Conservation (phyloP, 2,888 invertebrate species). For the Therioaphis trifolii region DNA sequence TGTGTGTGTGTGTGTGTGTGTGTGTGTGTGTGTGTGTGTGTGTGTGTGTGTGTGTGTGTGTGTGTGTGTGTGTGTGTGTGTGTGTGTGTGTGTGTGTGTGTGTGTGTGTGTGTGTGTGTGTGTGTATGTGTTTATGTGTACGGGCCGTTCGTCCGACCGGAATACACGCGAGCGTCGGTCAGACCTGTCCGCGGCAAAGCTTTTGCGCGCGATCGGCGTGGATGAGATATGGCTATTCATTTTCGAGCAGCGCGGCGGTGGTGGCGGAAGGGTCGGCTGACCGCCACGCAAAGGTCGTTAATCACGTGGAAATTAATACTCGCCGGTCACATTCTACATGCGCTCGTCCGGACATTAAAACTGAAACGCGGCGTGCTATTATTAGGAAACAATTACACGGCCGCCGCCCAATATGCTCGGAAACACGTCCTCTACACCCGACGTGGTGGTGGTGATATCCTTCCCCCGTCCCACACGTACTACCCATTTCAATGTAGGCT, state of each 20-base stretch:
- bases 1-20: not conserved
- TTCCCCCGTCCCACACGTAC: not conserved
- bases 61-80: not conserved
- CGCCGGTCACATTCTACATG: slow-evolving; percentile 32
- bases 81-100: no score
- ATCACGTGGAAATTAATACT: slow-evolving; percentile 60
- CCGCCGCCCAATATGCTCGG: not conserved
- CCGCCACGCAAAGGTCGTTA: slow-evolving; percentile 53
- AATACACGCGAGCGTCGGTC: not conserved
- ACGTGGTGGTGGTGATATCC: not conserved
- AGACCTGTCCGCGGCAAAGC: slow-evolving; percentile 49
- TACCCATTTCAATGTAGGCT: no score
- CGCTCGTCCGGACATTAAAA: slow-evolving; percentile 37
- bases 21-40: not conserved
- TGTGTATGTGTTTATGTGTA: no score
- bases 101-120: no score
- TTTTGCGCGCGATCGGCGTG: slow-evolving; percentile 7
- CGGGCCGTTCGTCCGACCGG: not conserved
- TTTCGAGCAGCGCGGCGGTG: not conserved
- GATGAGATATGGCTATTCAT: slow-evolving; percentile 45
- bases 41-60: not conserved
- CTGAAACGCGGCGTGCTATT: slow-evolving; percentile 37
- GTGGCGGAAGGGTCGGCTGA: no score
- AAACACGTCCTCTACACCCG: not conserved
- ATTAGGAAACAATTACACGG: slow-evolving; percentile 56